Conservation (phyloP, 2,113 vertebrate genomes). For the Chamaetylas fuelleborni region DNA sequence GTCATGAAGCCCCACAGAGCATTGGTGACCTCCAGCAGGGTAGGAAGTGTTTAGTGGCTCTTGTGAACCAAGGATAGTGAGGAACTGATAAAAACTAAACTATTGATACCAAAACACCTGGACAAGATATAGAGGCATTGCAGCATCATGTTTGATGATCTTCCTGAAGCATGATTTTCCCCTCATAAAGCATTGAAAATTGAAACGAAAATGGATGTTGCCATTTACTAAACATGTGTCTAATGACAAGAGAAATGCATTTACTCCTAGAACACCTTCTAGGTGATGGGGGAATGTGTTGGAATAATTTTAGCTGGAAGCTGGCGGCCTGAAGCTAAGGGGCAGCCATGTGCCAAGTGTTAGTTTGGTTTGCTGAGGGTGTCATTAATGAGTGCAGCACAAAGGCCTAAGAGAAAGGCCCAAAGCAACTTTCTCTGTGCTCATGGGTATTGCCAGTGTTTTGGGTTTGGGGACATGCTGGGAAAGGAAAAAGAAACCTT, state of each 20-base stretch:
- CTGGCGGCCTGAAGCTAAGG: not conserved
- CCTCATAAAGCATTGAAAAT: not conserved
- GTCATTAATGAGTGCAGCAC: too few species aligned
- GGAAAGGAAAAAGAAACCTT: not conserved
- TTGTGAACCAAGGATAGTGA: not conserved
- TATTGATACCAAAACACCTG: not conserved
- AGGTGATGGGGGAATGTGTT: not conserved
- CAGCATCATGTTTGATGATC: not conserved
- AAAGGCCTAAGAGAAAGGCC: not conserved
- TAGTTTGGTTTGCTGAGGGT: not conserved
- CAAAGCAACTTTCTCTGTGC: not conserved
- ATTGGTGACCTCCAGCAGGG: not conserved
- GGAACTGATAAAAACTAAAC: not conserved
- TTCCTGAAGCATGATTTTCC: not conserved
- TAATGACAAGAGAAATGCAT: not conserved
- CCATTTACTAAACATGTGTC: rapidly evolving
- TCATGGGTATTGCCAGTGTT: not conserved
- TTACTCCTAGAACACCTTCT: not conserved
- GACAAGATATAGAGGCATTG: not conserved
- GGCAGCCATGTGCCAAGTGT: not conserved
- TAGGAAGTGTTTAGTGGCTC: not conserved
- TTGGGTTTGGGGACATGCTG: not conserved
- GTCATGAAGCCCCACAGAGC: not conserved
- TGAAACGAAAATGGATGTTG: not conserved
- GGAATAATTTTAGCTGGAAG: not conserved